These are phyloP conservation scores for Atlantisia rogersi DNA, from an alignment of 2,113 vertebrate species.

Conservation along the genomic window DNA sequence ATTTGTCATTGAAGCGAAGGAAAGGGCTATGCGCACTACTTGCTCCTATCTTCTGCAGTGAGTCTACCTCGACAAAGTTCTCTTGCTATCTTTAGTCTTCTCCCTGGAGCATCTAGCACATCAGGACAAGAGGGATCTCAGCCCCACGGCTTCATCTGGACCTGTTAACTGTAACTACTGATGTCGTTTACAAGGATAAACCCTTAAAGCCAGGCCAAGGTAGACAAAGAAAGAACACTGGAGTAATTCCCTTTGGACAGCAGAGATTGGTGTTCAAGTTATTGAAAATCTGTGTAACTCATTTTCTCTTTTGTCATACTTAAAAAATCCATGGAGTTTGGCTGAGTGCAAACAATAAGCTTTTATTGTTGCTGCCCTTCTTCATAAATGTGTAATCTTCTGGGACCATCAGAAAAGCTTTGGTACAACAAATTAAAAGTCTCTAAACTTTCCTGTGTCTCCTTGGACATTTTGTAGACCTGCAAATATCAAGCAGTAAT, in stretches of 20 bases:
- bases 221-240: conserved; percentile 66
- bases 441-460: conserved; percentile 79
- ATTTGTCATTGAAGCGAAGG: conserved; percentile 78
- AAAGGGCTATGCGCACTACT: conserved; percentile 35
- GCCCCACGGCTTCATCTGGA: conserved; percentile 57
- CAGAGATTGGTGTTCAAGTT: conserved; percentile 71
- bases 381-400: conserved; percentile 78
- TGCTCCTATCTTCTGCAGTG: background rate
- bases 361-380: conserved; percentile 79
- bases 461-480: conserved; percentile 69
- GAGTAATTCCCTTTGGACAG: conserved; percentile 66
- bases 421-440: conserved; percentile 81
- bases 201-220: conserved; percentile 70
- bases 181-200: conserved; percentile 75
- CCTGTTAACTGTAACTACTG: conserved; percentile 79
- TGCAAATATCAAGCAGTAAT: conserved; percentile 68
- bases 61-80: conserved; percentile 50
- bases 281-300: conserved; percentile 81
- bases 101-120: conserved; percentile 65
- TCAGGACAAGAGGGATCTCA: conserved; percentile 75
- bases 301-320: conserved; percentile 84
- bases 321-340: conserved; percentile 82
- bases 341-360: conserved; percentile 82
- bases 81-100: conserved; percentile 68
- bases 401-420: conserved; percentile 77